Base-by-base conservation (phyloP, 1,140 invertebrate genomes). In the Pomacea maculata region DNA sequence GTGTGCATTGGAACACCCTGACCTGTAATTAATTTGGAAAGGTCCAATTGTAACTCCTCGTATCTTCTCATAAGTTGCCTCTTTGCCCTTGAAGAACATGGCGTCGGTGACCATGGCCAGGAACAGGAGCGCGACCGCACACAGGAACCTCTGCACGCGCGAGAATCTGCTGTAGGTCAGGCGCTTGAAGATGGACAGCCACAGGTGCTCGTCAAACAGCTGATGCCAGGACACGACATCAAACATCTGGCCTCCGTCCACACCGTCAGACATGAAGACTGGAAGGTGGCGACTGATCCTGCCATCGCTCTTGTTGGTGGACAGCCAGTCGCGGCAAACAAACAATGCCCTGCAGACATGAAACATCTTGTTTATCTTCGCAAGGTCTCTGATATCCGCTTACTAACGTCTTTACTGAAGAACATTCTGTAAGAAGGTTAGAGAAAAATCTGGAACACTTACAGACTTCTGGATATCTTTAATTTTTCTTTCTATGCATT, bases 271-370 rank as follows among this genome's bases (percentile, higher is more conserved):
- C 57, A 65, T 57, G 25, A 83, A 70, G 34, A 64, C 79, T n/a
- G 76, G 80, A 25, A 83, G 21, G 11, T 77, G 75, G 25, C 80
- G 67, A 8, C 75, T 65, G 80, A 92, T 90, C 84, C 89, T 74
- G 25, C 93, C 92, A 86, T 93, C 92, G n/a, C 88, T 89, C 85
- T 93, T 90, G 81, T 93, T 91, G 7, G 92, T 86, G 64, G 92
- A 92, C 55, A 93, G 88, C 93, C 93, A 93, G 61, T 88, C 85
- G 78, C 93, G 86, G 61, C 83, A 88, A 55, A 92, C 86, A 81
- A 93, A 93, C 80, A 90, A 84, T 83, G 87, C 92, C 75, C 91
- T 91, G 77, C 7, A 72, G 29, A 45, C 0, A 77, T 34, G 21
- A 64, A 12, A 25, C 2, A 17, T 63, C 34, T 34, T 45, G 5